Evolutionary conservation across 1,140 invertebrate species (phyloP), one percentile per base, ranked within the genome.

Genomic region (Aricia agestis): DNA sequence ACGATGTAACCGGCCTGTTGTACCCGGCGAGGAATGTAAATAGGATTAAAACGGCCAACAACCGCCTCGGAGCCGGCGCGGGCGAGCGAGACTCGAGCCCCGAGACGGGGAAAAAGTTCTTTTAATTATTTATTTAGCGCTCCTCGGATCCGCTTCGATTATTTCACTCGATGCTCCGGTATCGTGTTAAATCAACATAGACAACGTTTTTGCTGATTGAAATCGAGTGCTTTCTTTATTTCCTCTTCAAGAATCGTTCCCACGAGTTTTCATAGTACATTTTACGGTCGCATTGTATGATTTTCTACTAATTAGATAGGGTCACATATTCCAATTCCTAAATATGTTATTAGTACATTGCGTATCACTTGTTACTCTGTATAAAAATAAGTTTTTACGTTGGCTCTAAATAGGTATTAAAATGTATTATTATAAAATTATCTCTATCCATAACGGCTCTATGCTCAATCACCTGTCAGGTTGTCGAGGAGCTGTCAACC

Each of bases 1-100:
- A 25, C 73, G 59, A 45, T 74, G 74, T 19, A 36, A 74, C 58
- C 71, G 72, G 72, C 42, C 80, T 59, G 67, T 74, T 68, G 72
- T 65, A 70, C 75, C 72, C 76, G 71, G 68, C 73, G 73, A 71
- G 79, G 84, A 82, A 82, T 86, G 83, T 84, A 86, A 85, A 85
- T 85, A 86, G 80, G 84, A 80, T 78, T 69, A 82, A 82, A 79
- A 72, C 79, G 78, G 76, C 68, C 76, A 74, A 72, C 79, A 76
- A 78, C 78, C 75, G 76, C 45, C 45, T 52, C 74, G 75, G 36
- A 36, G 36, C 72, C 63, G 63, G 67, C 52, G 72, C 57, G 73
- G 66, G 36, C 36, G 36, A 36, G 36, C 36, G 36, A 36, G 36
- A 36, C 36, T 5, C 36, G 36, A 36, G 36, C 36, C 6, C 59